Conservation (phyloP, 2,888 invertebrate species). For the Papilio protenor region DNA sequence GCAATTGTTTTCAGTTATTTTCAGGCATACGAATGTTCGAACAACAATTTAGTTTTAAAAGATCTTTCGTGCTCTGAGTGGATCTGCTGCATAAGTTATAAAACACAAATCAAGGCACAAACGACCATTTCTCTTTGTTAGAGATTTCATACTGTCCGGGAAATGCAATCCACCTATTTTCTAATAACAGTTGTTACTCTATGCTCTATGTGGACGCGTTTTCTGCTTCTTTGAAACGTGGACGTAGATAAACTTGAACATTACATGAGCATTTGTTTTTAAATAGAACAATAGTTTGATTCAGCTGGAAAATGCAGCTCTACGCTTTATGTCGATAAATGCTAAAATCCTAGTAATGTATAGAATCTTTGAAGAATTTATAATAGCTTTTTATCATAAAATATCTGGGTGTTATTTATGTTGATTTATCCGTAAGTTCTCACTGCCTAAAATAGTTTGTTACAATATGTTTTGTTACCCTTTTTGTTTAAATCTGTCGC, state of each 20-base stretch:
- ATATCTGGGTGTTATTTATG: background rate
- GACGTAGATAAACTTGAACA: conserved; percentile 30
- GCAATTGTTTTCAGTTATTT: background rate
- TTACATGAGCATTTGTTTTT: conserved; percentile 32
- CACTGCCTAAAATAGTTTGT: background rate
- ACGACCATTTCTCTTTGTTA: conserved; percentile 28
- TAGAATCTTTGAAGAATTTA: background rate
- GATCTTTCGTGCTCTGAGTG: conserved; percentile 5
- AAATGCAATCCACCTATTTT: conserved; percentile 24
- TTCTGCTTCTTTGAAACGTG: conserved; percentile 18
- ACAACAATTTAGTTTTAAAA: background rate
- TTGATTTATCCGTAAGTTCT: background rate
- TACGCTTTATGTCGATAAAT: background rate
- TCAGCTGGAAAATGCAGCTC: background rate
- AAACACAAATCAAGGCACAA: conserved; percentile 20
- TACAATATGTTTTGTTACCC: background rate
- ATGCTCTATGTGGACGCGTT: conserved; percentile 13
- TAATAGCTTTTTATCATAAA: background rate
- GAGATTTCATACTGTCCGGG: conserved; percentile 22
- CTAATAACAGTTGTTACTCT: conserved; percentile 27
- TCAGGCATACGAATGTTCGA: background rate
- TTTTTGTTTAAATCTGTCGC: conserved; percentile 14
- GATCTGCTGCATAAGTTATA: conserved; percentile 15
- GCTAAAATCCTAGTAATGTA: background rate
- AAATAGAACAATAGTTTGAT: conserved; percentile 19